These are phyloP conservation scores for Andrena hattorfiana DNA, from an alignment of 2,888 invertebrate species.

Conservation along the genomic window DNA sequence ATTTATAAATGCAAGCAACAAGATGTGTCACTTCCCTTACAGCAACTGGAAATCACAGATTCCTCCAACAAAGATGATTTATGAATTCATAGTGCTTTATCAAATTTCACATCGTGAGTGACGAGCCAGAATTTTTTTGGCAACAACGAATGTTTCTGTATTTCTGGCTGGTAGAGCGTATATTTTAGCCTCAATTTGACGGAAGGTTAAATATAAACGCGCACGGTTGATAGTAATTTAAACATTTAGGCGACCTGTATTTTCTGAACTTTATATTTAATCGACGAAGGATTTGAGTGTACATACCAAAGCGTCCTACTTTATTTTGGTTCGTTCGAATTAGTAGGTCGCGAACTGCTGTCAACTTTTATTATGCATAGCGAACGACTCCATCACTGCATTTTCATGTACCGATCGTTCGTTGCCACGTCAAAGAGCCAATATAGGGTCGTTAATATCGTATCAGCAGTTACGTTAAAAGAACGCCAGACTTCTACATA, in stretches of 20 bases:
- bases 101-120: not conserved
- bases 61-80: too few relatives aligned
- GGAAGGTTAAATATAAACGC: not conserved
- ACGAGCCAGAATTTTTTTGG: not conserved
- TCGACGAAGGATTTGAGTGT: not conserved
- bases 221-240: not conserved
- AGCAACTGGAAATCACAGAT: too few relatives aligned
- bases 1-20: too few relatives aligned
- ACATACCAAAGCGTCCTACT: not conserved
- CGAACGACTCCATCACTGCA: not conserved
- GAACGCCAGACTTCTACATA: not conserved
- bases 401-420: slow-evolving; percentile 27
- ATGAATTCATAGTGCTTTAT: not conserved
- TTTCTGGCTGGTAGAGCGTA: not conserved
- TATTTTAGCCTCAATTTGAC: not conserved
- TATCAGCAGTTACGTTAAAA: slow-evolving; percentile 15
- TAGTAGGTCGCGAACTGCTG: slow-evolving; percentile 18
- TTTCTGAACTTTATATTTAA: not conserved
- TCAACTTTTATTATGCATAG: slow-evolving; percentile 44
- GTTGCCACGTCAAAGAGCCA: slow-evolving; percentile 24
- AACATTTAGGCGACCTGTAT: not conserved
- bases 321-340: slow-evolving; percentile 33
- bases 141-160: not conserved
- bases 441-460: slow-evolving; percentile 35
- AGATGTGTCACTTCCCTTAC: too few relatives aligned